Evolutionary conservation across 2,888 invertebrate species (phyloP), one percentile per base, ranked within the genome.

Genomic region (Cosmia pyralina): DNA sequence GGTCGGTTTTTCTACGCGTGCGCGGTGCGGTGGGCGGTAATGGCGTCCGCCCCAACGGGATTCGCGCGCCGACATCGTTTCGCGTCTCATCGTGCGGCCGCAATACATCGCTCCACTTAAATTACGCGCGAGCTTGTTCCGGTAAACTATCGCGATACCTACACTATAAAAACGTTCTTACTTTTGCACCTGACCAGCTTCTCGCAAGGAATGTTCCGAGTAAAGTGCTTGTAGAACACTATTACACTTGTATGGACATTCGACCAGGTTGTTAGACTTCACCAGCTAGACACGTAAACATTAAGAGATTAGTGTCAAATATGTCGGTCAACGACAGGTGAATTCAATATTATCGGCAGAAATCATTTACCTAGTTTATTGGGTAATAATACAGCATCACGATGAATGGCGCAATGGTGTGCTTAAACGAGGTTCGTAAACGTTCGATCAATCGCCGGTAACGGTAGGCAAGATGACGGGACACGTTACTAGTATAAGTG

Each of bases 31-130:
- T 95, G 94, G 95, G 95, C 95, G 94, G 94, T 94, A 94, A 95
- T 95, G 90, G 94, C 92, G 94, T 94, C 94, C 94, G 93, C 90
- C 92, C 92, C 94, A 95, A 95, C 95, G 95, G 95, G 94, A 95
- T 94, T 93, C 90, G 91, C 92, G 93, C 92, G 91, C 91, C 93
- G 94, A 92, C 95, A 94, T 94, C 94, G 93, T 94, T 95, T 95
- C 93, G 93, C 94, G 94, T 94, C 94, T 94, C 94, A 94, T 94
- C 94, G 93, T 92, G 92, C 91, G 94, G 92, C 94, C 95, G 94
- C 94, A 93, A 95, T 94, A 94, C 93, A 94, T 94, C 92, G 95
- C 94, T 94, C 94, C 91, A 95, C 94, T 94, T 94, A 92, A 93
- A 94, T 91, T 94, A 94, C 92, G 93, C 93, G 94, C 93, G 90